Conservation (phyloP, 2,113 vertebrate genomes). For the Gobius niger region DNA sequence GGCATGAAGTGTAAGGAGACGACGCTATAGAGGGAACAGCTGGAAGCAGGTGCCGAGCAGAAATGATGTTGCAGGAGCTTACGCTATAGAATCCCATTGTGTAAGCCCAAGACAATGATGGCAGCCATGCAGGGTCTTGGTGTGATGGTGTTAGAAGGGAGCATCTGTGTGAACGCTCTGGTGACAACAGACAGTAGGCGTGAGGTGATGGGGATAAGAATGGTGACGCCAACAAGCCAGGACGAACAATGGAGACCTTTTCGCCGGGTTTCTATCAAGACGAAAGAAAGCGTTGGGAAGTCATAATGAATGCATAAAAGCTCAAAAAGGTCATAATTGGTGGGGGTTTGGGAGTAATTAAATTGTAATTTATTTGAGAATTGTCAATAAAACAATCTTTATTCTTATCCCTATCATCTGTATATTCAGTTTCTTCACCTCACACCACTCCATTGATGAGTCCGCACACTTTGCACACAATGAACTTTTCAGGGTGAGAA, state of each 20-base stretch:
- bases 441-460: too few relatives aligned
- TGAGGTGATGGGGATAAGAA: slow-evolving; percentile 32
- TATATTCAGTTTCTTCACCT: too few relatives aligned
- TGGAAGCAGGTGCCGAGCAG: slow-evolving; percentile 49
- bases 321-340: too few relatives aligned
- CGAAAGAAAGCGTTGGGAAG: too few relatives aligned
- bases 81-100: slow-evolving; percentile 59
- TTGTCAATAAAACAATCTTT: too few relatives aligned
- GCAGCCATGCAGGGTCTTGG: slow-evolving; percentile 42
- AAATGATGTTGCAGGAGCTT: slow-evolving; percentile 60
- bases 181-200: slow-evolving; percentile 34
- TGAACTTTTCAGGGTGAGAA: too few relatives aligned
- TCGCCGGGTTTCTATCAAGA: slow-evolving; percentile 3
- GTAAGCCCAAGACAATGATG: slow-evolving; percentile 58
- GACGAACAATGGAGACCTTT: slow-evolving; percentile 32
- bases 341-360: too few relatives aligned
- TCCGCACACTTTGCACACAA: too few relatives aligned
- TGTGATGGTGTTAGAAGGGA: slow-evolving; percentile 54
- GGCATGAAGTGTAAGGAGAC: slow-evolving; percentile 24
- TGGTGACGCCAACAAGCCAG: slow-evolving; percentile 14
- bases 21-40: slow-evolving; percentile 6
- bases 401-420: too few relatives aligned
- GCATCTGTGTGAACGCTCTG: slow-evolving; percentile 42
- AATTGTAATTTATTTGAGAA: too few relatives aligned
- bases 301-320: too few relatives aligned